phyloP scores from a whole-genome alignment of 2,888 invertebrate genomes.

The Drosophila birchii region DNA sequence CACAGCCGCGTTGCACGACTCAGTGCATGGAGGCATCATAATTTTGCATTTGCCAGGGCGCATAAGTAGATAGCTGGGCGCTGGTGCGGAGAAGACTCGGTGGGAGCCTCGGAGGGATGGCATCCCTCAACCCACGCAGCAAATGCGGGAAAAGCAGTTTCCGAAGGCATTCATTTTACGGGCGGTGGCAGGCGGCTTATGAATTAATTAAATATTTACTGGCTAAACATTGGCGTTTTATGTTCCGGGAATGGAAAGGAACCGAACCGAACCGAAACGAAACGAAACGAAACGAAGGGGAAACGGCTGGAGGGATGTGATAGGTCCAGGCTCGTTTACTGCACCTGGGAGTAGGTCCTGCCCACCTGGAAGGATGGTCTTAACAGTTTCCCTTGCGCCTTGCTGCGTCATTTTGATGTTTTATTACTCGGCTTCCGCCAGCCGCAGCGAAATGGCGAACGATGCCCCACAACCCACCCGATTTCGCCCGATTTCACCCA shows the following conservation, averaged over 20 bases:
- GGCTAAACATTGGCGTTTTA: slow-evolving; percentile 68
- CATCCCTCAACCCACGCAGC: slow-evolving; percentile 17
- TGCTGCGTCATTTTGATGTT: slow-evolving; percentile 79
- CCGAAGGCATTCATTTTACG: slow-evolving; percentile 47
- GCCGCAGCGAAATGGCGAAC: slow-evolving; percentile 47
- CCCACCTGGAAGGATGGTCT: slow-evolving; percentile 36
- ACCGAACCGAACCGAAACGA: background rate
- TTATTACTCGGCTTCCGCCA: slow-evolving; percentile 78
- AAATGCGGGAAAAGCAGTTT: slow-evolving; percentile 33
- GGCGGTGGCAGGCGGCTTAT: slow-evolving; percentile 58
- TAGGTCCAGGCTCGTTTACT: slow-evolving; percentile 31
- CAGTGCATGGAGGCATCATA: slow-evolving; percentile 52
- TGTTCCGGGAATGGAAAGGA: slow-evolving; percentile 39
- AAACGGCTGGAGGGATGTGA: background rate
- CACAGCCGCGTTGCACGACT: slow-evolving; percentile 35
- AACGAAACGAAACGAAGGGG: background rate
- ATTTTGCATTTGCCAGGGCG: slow-evolving; percentile 59
- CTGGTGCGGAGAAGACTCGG: background rate
- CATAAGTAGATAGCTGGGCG: slow-evolving; percentile 32
- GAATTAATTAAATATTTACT: slow-evolving; percentile 80
- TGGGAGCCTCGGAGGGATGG: background rate
- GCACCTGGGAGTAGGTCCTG: slow-evolving; percentile 22
- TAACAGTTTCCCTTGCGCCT: slow-evolving; percentile 55
- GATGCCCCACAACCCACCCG: background rate
- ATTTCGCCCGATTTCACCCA: slow-evolving; percentile 20